Evolutionary conservation across 2,888 invertebrate genomes (phyloP), one percentile per base, ranked within the genome.

Genomic region (Synergus gifuensis): DNA sequence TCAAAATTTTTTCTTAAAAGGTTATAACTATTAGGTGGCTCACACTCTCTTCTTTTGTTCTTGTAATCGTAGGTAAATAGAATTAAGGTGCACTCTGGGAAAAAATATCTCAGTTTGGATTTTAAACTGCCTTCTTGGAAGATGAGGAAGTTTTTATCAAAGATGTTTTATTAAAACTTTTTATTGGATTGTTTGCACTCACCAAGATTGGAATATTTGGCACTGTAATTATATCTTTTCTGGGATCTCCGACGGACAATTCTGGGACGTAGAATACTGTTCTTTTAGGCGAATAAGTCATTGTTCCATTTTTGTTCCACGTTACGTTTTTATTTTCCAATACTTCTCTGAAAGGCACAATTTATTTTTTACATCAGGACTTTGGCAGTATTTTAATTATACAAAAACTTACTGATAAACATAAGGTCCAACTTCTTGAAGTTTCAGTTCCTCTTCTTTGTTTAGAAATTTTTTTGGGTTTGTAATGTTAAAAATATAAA

Each of bases 401-500:
- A 36, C 36, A 63, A 42, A 58, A 46, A 93, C 94, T 94, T 92
- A 97, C 97, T 95, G 95, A 92, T 97, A 98, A 22, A 96, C 95
- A 88, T 96, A 97, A 0, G 97, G 97, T 0, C 97, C 97, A 28
- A 97, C 91, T 93, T 97, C 95, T 76, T 95, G 89, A 4, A 97
- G 85, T 84, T 94, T 95, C 64, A 97, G 91, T 85, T 96, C 96
- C 78, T 93, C 90, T 82, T 94, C 95, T 0, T 96, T 96, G 0
- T 92, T 92, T 49, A 95, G 90, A 91, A 96, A 97, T 67, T 93
- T 94, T 12, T 95, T 94, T 2, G 94, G 91, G 90, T 97, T 97
- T n/a, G 97, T 97, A 76, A 97, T 94, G 89, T 97, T 97, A 91
- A 97, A 97, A 79, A 96, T 93, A 89, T 95, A 96, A 0, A 95